Conservation (phyloP, 2,113 vertebrate species). For the Ia io region DNA sequence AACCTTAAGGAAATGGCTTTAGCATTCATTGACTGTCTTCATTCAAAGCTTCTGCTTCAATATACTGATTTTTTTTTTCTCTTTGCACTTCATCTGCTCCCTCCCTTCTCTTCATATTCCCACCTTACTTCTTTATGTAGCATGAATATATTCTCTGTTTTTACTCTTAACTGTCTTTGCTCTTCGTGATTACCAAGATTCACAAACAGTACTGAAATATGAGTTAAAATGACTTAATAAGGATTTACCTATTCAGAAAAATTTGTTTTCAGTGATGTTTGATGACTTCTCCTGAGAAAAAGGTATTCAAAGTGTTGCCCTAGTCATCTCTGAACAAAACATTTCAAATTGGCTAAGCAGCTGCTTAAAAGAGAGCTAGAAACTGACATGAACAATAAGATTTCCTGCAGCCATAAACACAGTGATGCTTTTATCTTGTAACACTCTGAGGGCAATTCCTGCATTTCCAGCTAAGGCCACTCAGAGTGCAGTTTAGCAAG, state of each 20-base stretch:
- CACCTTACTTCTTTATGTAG: neutral
- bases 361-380: neutral
- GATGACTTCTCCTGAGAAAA: constrained; percentile 50
- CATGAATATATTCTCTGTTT: neutral
- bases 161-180: neutral
- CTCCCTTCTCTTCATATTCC: neutral
- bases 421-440: constrained; percentile 45
- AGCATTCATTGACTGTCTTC: neutral
- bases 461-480: constrained; percentile 36
- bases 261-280: constrained; percentile 18
- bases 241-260: constrained; percentile 40
- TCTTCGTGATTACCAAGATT: neutral
- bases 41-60: neutral
- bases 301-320: neutral
- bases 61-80: neutral
- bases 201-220: neutral
- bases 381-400: constrained; percentile 32
- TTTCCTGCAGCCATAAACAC: constrained; percentile 39
- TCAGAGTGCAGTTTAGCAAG: constrained; percentile 44
- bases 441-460: neutral
- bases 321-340: constrained; percentile 45
- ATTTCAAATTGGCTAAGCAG: constrained; percentile 54
- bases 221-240: constrained; percentile 50
- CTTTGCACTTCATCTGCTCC: neutral
- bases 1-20: neutral